These are phyloP conservation scores for Narcine bancroftii DNA, from an alignment of 2,113 vertebrate genomes.

Conservation along the genomic window DNA sequence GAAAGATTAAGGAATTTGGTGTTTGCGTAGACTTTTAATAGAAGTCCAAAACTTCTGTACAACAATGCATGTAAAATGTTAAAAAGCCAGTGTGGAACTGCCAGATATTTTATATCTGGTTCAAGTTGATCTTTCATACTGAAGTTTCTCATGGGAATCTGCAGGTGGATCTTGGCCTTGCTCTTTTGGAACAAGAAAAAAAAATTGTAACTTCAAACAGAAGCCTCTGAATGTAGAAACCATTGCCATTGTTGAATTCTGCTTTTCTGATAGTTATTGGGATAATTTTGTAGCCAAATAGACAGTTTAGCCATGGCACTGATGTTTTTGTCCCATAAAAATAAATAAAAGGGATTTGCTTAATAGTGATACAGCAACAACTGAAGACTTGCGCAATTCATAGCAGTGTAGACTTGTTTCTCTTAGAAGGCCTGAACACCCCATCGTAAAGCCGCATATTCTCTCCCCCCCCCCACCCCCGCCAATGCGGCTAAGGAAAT, in stretches of 20 bases:
- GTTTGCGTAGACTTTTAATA: too few species aligned
- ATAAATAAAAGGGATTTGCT: neutral
- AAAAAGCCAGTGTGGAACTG: too few species aligned
- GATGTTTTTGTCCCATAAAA: too few species aligned
- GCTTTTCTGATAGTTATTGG: neutral
- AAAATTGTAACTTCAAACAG: neutral
- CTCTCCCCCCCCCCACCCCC: too few species aligned
- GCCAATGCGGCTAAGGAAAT: too few species aligned
- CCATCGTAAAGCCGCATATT: too few species aligned
- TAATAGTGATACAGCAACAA: neutral
- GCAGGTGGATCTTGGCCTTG: neutral
- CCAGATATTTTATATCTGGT: too few species aligned
- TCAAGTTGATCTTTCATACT: neutral
- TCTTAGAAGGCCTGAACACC: too few species aligned
- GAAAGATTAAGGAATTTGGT: too few species aligned
- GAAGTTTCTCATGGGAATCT: neutral
- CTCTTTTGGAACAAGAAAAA: neutral
- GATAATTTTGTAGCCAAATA: neutral
- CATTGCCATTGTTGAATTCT: neutral
- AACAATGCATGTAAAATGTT: too few species aligned
- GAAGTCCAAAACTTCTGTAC: too few species aligned
- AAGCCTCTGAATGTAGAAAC: neutral
- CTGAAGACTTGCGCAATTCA: neutral
- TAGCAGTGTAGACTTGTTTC: neutral
- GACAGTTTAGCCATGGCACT: too few species aligned